phyloP scores from a whole-genome alignment of 2,113 vertebrate genomes.

The Tupaia tana region DNA sequence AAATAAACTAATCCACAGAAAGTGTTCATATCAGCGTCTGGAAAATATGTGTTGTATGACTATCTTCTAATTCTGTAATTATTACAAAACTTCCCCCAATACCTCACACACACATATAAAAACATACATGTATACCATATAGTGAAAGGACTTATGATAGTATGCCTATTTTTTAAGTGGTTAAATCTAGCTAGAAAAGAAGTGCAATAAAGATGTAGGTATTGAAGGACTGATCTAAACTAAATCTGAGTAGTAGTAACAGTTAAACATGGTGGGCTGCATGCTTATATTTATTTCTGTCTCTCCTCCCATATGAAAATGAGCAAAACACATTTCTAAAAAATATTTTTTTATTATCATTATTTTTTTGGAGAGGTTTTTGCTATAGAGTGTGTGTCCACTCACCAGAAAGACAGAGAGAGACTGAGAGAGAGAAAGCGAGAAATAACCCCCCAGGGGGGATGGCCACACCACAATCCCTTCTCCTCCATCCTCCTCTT shows the following conservation, averaged over 20 bases:
- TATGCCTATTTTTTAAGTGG: not conserved
- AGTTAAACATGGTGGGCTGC: not conserved
- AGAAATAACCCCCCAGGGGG: too few species aligned
- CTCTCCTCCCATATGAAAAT: not conserved
- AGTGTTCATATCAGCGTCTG: not conserved
- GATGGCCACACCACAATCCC: too few species aligned
- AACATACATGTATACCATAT: not conserved
- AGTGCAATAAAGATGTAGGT: not conserved
- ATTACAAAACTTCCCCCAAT: not conserved
- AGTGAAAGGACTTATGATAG: not conserved
- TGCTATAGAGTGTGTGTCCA: too few species aligned
- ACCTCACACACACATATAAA: not conserved
- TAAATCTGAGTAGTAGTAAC: not conserved
- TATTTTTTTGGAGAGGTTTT: too few species aligned
- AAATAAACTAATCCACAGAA: not conserved
- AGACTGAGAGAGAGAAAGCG: too few species aligned
- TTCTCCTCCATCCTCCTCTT: too few species aligned
- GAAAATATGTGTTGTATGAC: not conserved
- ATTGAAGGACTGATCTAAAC: not conserved
- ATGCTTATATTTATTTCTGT: not conserved
- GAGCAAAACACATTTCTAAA: not conserved
- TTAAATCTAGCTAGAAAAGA: slow-evolving; percentile 18
- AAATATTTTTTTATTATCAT: not conserved
- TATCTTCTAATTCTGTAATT: not conserved
- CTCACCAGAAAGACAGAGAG: too few species aligned